These are phyloP conservation scores for Lepeophtheirus salmonis DNA, from an alignment of 1,140 invertebrate species.

Conservation along the genomic window DNA sequence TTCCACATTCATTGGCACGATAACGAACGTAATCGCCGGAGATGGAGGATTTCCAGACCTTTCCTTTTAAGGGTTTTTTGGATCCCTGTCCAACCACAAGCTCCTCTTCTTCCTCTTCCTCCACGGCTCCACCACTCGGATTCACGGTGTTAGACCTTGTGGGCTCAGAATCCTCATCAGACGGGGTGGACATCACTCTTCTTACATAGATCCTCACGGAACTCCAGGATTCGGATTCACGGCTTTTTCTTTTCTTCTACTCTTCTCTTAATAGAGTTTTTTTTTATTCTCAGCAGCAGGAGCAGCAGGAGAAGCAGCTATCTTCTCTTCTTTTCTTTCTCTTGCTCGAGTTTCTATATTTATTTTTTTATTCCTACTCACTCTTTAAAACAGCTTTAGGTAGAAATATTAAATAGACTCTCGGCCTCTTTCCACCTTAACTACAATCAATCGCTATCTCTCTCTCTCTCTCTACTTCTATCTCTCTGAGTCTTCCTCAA, in stretches of 20 bases:
- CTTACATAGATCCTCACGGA: too few species aligned
- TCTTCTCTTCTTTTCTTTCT: neutral
- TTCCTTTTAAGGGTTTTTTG: slow-evolving; percentile 7
- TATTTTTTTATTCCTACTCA: neutral
- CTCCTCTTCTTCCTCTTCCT: neutral
- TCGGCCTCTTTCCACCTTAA: neutral
- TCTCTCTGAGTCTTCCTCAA: neutral
- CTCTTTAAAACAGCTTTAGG: too few species aligned
- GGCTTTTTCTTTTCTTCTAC: too few species aligned
- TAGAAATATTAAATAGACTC: too few species aligned
- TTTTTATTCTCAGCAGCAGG: too few species aligned
- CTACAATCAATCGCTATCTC: neutral
- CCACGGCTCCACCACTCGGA: neutral
- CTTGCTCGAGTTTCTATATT: neutral
- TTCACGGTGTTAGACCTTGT: neutral
- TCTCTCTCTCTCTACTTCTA: neutral
- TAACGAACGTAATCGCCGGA: slow-evolving; percentile 10
- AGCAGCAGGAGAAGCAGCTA: neutral
- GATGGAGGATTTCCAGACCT: slow-evolving; percentile 7
- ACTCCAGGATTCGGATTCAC: too few species aligned
- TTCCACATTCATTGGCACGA: neutral
- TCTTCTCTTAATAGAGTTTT: too few species aligned
- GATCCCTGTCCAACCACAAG: neutral
- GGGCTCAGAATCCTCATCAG: neutral
- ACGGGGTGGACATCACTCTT: too few species aligned